phyloP scores from a whole-genome alignment of 1,140 invertebrate species.

The Drosophila lowei region DNA sequence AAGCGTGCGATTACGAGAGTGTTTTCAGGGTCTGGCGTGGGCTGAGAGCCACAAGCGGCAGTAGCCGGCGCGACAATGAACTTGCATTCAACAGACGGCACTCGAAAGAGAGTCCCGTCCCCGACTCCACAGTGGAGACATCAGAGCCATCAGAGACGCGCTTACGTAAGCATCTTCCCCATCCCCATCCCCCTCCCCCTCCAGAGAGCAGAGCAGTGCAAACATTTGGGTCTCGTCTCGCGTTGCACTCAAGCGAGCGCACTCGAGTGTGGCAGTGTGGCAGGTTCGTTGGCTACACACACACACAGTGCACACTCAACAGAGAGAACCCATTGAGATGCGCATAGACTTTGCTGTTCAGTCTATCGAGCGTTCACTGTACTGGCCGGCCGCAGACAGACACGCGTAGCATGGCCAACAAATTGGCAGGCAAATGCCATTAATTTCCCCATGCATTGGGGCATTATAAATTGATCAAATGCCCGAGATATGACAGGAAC shows the following conservation, averaged over 20 bases:
- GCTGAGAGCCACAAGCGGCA: conserved; percentile 3
- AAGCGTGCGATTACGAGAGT: conserved; percentile 2
- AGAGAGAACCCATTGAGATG: background rate
- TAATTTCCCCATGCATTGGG: conserved; percentile 45
- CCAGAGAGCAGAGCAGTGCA: no score
- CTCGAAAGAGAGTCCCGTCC: no score
- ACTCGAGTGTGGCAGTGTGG: conserved; percentile 65
- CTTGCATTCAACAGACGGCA: conserved; percentile 44
- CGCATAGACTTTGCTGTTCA: background rate
- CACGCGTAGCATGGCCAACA: conserved; percentile 14
- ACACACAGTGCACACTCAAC: background rate
- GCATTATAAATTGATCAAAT: conserved; percentile 44
- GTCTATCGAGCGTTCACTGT: background rate
- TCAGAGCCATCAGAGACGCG: conserved; percentile 20
- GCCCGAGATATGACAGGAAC: conserved; percentile 16
- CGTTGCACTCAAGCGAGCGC: conserved; percentile 41
- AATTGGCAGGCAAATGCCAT: conserved; percentile 54
- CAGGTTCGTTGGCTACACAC: conserved; percentile 54
- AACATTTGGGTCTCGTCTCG: no score
- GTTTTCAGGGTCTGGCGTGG: conserved; percentile 46
- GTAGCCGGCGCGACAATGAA: conserved; percentile 57
- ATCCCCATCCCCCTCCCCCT: background rate
- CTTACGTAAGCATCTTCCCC: conserved; percentile 46
- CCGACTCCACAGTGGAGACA: conserved; percentile 11
- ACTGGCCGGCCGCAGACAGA: no score